Base-by-base conservation (phyloP, 2,888 invertebrate species). In the Temnothorax unifasciatus region DNA sequence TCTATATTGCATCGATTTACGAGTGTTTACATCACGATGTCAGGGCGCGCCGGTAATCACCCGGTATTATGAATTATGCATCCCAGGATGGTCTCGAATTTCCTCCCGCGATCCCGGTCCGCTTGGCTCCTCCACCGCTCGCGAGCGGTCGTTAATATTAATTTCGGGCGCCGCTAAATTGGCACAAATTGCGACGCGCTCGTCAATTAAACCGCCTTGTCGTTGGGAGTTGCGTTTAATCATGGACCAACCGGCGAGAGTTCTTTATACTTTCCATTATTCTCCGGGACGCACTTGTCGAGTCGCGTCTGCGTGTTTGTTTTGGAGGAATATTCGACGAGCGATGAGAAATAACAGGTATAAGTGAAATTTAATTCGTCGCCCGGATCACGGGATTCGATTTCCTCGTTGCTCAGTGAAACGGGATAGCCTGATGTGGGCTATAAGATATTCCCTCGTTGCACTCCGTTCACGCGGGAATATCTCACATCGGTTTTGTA, bases 1-100 rank as follows among this genome's bases (percentile, higher is more conserved):
- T 68, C 63, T 86, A 92, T 86, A 92, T 90, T 86, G 87, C 87
- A 87, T 90, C 83, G 85, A 90, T 89, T 91, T 90, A 91, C 90
- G 88, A 86, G 85, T 89, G 89, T 92, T 92, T 90, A 90, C 87
- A 91, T 89, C 88, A 59, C 69, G 83, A 73, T 68, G 85, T 89
- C 83, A 81, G 88, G 85, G 86, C 83, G 88, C 85, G 85, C 85
- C 89, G 34, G 71, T 88, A 86, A 90, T 86, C 63, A 47, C 85
- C 85, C 82, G 87, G 83, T 87, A 88, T 83, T 85, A 92, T 92
- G 92, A 92, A 92, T 92, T 91, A 92, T 91, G 90, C 91, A 92
- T 91, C 84, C 54, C 66, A 86, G 87, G 83, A 87, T 88, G 90
- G 86, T 85, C 88, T 91, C 81, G 71, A 75, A 82, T 88, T 85